phyloP scores from a whole-genome alignment of 2,797 vertebrate genomes.

The Allobates femoralis region DNA sequence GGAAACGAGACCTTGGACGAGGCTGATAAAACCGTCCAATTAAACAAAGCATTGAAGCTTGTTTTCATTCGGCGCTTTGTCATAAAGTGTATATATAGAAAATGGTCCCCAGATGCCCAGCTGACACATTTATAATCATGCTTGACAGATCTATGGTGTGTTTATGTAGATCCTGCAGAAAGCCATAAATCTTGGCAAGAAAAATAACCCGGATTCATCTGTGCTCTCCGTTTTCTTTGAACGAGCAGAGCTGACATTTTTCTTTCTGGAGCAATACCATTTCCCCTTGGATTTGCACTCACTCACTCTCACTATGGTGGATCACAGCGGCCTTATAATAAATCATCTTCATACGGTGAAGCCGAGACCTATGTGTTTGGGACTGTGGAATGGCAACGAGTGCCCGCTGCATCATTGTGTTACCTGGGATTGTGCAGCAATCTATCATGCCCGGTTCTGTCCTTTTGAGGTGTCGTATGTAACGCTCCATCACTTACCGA shows the following conservation, averaged over 20 bases:
- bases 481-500: not conserved
- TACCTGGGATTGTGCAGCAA: constrained; percentile 13
- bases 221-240: constrained; percentile 23
- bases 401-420: constrained; percentile 38
- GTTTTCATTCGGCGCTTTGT: constrained; percentile 36
- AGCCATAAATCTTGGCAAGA: constrained; percentile 44
- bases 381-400: constrained; percentile 1
- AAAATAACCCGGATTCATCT: constrained; percentile 54
- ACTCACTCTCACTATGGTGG: constrained; percentile 27
- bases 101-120: constrained; percentile 38
- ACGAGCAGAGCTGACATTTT: constrained; percentile 41
- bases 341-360: constrained; percentile 46
- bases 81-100: constrained; percentile 39
- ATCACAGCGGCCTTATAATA: constrained; percentile 37
- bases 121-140: constrained; percentile 50
- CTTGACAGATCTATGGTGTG: constrained; percentile 55
- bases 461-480: constrained; percentile 8
- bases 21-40: constrained; percentile 50
- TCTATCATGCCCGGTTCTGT: constrained; percentile 20
- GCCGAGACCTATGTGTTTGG: constrained; percentile 48
- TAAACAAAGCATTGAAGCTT: constrained; percentile 29
- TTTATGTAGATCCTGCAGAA: constrained; percentile 51
- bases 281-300: constrained; percentile 52
- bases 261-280: constrained; percentile 44
- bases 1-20: constrained; percentile 11